A percentile compares a stretch with the other conserved stretches of the same genome.
Evolutionary conservation across 2,113 vertebrate species (phyloP).

Genomic region (Prinia subflava): DNA sequence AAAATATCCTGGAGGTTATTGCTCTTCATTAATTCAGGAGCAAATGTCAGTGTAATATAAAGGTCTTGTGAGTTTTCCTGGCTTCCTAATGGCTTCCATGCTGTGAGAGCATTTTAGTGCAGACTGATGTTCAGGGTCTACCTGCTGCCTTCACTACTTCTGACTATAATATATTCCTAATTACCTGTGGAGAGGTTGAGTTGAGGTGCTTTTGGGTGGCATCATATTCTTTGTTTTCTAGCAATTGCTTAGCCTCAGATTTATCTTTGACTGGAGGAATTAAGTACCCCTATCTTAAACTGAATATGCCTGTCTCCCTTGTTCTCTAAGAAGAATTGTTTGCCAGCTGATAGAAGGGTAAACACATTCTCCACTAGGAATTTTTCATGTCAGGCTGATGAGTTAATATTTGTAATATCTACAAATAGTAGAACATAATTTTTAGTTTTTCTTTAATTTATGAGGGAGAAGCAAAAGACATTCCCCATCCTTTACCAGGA

Average conservation of each 20-base stretch:
- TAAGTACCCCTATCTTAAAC: neutral
- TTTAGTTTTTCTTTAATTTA: neutral
- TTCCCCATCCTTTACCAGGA: neutral
- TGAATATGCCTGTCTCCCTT: neutral
- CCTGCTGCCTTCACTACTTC: neutral
- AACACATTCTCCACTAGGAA: neutral
- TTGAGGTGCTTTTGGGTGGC: neutral
- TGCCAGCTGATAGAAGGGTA: neutral
- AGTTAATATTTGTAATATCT: neutral
- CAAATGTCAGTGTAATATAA: neutral
- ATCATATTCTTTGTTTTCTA: neutral
- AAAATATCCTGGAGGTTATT: neutral
- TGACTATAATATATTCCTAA: neutral
- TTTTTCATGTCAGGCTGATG: neutral
- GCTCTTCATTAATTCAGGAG: neutral
- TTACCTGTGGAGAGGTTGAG: neutral
- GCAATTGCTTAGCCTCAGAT: neutral
- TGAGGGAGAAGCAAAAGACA: neutral
- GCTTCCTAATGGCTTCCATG: neutral
- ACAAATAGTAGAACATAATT: neutral
- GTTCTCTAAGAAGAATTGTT: neutral
- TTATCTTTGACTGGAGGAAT: neutral
- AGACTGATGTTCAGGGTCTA: neutral
- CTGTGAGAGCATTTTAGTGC: neutral
- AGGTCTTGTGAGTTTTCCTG: neutral